Conservation (phyloP, 1,140 invertebrate species). For the Diabrotica virgifera region DNA sequence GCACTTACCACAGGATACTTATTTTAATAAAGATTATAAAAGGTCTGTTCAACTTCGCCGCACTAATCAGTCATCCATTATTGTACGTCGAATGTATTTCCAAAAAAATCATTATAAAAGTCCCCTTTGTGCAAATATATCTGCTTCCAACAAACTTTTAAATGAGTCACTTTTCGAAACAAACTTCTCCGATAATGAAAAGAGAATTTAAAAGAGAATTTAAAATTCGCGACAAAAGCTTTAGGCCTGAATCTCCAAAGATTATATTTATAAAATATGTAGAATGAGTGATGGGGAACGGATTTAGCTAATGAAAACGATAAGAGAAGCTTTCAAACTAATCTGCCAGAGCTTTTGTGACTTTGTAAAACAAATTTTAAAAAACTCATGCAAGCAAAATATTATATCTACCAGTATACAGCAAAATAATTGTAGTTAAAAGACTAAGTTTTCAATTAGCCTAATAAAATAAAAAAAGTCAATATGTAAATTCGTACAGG, state of each 20-base stretch:
- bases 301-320: conserved; percentile 10
- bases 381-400: too few species aligned
- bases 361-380: too few species aligned
- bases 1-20: not conserved
- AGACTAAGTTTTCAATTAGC: too few species aligned
- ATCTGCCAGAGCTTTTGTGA: not conserved
- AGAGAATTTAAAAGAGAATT: conserved; percentile 9
- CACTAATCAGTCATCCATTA: conserved; percentile 2
- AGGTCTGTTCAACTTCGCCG: not conserved
- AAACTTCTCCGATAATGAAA: conserved; percentile 11
- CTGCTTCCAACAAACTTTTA: conserved; percentile 10
- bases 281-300: conserved; percentile 5
- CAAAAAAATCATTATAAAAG: conserved; percentile 1
- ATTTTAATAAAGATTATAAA: not conserved
- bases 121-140: conserved; percentile 15
- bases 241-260: conserved; percentile 5
- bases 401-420: too few species aligned
- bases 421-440: too few species aligned
- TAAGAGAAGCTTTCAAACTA: not conserved
- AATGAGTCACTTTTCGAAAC: conserved; percentile 15
- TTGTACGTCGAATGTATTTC: not conserved
- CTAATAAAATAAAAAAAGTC: too few species aligned
- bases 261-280: conserved; percentile 15
- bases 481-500: too few species aligned
- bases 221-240: conserved; percentile 9